Evolutionary conservation across 2,113 vertebrate genomes (phyloP).

Genomic region (Heloderma charlesbogerti): DNA sequence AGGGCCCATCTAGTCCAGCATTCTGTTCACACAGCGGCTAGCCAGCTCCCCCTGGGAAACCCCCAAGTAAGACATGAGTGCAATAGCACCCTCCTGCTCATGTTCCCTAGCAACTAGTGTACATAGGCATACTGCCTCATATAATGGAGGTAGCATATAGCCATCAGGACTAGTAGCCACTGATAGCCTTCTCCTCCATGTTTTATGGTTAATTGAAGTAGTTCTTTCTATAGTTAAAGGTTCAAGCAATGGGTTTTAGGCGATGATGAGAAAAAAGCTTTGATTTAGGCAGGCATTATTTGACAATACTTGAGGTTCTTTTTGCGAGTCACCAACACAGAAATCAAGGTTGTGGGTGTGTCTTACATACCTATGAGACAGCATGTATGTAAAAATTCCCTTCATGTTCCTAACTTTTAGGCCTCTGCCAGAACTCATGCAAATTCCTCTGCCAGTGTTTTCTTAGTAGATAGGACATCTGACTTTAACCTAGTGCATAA

Average conservation of each 20-base stretch:
- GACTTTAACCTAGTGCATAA: constrained; percentile 50
- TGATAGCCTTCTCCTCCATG: too few species aligned
- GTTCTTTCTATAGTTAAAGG: not conserved
- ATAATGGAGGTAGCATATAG: too few species aligned
- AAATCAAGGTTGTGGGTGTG: not conserved
- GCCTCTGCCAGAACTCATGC: constrained; percentile 49
- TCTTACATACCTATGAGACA: constrained; percentile 14
- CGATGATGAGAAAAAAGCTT: not conserved
- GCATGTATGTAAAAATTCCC: constrained; percentile 37
- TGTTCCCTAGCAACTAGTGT: too few species aligned
- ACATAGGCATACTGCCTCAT: too few species aligned
- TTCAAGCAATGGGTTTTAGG: not conserved
- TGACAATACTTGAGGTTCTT: not conserved
- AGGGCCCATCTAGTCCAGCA: too few species aligned
- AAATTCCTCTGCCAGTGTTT: constrained; percentile 39
- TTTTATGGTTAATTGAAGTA: not conserved
- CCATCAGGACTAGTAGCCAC: too few species aligned
- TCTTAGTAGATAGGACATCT: constrained; percentile 52
- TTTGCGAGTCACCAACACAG: not conserved
- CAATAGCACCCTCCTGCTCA: too few species aligned
- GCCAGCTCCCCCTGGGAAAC: too few species aligned
- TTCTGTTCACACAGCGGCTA: too few species aligned
- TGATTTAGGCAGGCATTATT: not conserved
- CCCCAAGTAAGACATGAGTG: too few species aligned
- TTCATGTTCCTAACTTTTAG: constrained; percentile 38